Conservation (phyloP, 1,140 invertebrate genomes). For the Wiebesia pumilae region DNA sequence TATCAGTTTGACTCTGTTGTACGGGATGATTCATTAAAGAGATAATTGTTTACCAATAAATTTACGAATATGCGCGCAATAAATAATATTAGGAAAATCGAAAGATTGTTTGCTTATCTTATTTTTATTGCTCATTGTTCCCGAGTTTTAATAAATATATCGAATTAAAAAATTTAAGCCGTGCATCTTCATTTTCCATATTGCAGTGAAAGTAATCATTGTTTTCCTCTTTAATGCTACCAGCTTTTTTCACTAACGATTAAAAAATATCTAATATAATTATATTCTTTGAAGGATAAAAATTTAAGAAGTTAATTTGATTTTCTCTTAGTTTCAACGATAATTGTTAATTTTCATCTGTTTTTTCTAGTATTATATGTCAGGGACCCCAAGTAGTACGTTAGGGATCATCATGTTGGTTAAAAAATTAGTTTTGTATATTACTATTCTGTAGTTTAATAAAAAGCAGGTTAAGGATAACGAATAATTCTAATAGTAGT, state of each 20-base stretch:
- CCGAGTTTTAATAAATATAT: not conserved
- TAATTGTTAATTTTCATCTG: not conserved
- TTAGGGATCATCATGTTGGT: not conserved
- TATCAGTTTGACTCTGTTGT: not conserved
- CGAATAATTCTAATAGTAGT: not conserved
- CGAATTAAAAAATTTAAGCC: not conserved
- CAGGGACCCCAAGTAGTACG: too few species aligned
- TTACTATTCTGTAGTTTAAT: not conserved
- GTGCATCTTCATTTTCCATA: not conserved
- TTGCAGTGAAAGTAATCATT: not conserved
- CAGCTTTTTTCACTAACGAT: too few species aligned
- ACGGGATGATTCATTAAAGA: not conserved
- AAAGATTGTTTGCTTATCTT: not conserved
- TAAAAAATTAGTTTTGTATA: not conserved
- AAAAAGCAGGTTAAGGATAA: not conserved
- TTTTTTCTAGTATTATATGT: not conserved
- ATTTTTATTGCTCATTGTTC: not conserved
- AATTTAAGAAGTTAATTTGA: too few species aligned
- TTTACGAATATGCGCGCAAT: not conserved
- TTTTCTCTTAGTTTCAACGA: not conserved
- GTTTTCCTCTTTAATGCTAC: not conserved
- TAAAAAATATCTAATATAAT: too few species aligned
- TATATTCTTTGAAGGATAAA: too few species aligned
- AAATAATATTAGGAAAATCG: not conserved
- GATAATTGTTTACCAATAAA: not conserved